Conservation (phyloP, 2,113 vertebrate species). For the Strigops habroptila region DNA sequence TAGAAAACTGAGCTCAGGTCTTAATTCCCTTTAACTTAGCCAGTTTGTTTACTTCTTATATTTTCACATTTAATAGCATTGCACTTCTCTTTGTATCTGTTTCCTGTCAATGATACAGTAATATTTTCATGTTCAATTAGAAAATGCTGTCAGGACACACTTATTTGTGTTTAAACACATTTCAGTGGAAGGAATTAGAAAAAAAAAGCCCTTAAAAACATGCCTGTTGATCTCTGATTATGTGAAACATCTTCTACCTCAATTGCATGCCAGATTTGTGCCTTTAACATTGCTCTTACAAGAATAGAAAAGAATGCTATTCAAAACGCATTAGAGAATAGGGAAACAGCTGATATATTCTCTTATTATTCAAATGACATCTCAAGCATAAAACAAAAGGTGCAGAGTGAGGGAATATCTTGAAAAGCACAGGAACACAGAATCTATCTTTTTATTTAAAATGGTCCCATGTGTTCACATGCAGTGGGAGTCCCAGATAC, state of each 20-base stretch:
- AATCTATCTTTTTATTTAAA: not conserved
- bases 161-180: slow-evolving; percentile 9
- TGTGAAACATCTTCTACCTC: not conserved
- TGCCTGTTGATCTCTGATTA: not conserved
- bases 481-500: not conserved
- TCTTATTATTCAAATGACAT: not conserved
- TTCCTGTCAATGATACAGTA: not conserved
- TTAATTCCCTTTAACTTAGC: not conserved
- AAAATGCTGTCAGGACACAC: not conserved
- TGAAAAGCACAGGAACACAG: not conserved
- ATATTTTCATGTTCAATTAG: not conserved
- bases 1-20: not conserved
- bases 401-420: not conserved
- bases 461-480: not conserved
- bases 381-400: slow-evolving; percentile 5
- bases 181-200: not conserved
- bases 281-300: not conserved
- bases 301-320: not conserved
- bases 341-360: not conserved
- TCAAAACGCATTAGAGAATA: not conserved
- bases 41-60: not conserved
- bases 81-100: not conserved
- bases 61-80: not conserved
- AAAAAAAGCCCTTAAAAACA: not conserved
- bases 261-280: not conserved